Percentiles rank a stretch among this genome's conserved stretches.
Evolutionary conservation across 2,113 vertebrate species (phyloP).

Genomic region (Seriola aureovittata): DNA sequence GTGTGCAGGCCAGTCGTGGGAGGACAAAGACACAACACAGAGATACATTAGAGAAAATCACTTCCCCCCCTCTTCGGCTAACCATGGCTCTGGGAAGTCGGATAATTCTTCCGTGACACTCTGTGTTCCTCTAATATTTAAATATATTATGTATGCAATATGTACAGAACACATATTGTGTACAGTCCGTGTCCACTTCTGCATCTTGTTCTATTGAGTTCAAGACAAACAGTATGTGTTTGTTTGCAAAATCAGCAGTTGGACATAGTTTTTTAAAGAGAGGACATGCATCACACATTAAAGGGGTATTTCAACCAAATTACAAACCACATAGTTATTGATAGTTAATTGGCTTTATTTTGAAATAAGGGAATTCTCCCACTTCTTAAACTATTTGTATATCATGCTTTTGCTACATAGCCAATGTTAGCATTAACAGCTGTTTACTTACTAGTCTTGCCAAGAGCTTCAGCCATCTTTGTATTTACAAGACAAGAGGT

Average conservation of each 20-base stretch:
- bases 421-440: too few relatives aligned
- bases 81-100: slow-evolving; percentile 73
- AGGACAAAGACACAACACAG: slow-evolving; percentile 82
- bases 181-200: background rate
- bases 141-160: slow-evolving; percentile 56
- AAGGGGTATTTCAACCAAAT: background rate
- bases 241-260: background rate
- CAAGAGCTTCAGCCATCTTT: too few relatives aligned
- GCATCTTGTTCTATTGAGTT: background rate
- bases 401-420: too few relatives aligned
- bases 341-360: background rate
- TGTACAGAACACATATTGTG: slow-evolving; percentile 25
- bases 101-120: slow-evolving; percentile 66
- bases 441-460: too few relatives aligned
- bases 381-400: too few relatives aligned
- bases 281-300: background rate
- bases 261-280: background rate
- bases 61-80: slow-evolving; percentile 72
- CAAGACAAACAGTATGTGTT: background rate
- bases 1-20: slow-evolving; percentile 58
- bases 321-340: background rate
- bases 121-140: slow-evolving; percentile 53
- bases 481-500: too few relatives aligned
- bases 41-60: slow-evolving; percentile 81
- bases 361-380: too few relatives aligned